Evolutionary conservation across 2,113 vertebrate species (phyloP), one percentile per base, ranked within the genome.

Genomic region (Marmota flaviventris): DNA sequence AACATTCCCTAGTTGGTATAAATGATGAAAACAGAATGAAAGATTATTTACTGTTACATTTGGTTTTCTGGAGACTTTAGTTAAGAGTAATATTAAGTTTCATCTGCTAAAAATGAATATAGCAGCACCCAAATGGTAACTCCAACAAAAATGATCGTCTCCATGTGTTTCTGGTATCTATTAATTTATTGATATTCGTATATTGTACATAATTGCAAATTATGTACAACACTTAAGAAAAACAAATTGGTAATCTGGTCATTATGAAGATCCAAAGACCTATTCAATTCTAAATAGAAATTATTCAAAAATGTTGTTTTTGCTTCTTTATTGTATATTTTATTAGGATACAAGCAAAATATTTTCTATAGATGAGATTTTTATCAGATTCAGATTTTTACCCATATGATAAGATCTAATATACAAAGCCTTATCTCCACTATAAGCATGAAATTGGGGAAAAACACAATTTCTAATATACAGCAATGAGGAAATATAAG

Each of bases 81-180:
- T 97, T 97, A 97, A 97, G 97, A 90, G 20, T 92, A 96, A 77
- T 89, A 97, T 89, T 97, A 93, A 89, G 61, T 81, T 96, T 17
- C 90, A 97, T 97, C 92, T 97, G 82, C 88, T 96, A 93, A 81
- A 96, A 97, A 83, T 85, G 98, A 96, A 98, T 84, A 69, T 22
- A 95, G 32, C 67, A 95, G 61, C 39, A 95, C 63, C 82, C 85
- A 97, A 98, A 95, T 93, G 79, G 27, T 93, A 97, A 70, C 42
- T 96, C n/a, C n/a, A 93, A 94, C 87, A 96, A n/a, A 96, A 98
- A 96, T 95, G 89, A 94, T 96, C 93, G 94, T 48, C 75, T 93
- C 95, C 90, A 87, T 98, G 97, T 95, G 96, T 75, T 96, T 17
- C 75, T 98, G 90, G 53, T 24, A 90, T 85, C 89, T 96, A 39